Evolutionary conservation across 37 sponge, comb jelly and placozoan species (phyloP).

Genomic region (Aphrocallistes beatrix): DNA sequence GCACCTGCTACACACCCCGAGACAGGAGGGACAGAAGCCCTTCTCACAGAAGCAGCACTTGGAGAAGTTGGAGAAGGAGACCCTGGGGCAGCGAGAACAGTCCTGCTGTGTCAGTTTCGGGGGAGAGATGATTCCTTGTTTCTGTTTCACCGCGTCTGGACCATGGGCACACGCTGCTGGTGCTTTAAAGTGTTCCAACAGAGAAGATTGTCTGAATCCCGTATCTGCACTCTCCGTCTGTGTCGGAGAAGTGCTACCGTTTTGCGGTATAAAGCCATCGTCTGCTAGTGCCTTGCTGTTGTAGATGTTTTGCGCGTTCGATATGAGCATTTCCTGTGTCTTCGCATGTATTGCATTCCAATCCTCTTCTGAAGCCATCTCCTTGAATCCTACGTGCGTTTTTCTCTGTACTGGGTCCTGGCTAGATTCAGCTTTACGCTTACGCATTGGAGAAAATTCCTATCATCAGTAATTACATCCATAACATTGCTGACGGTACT

Average conservation of each 20-base stretch:
- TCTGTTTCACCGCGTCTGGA: no score
- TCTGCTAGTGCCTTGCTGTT: background rate
- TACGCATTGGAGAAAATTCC: background rate
- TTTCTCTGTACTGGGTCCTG: background rate
- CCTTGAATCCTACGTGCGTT: background rate
- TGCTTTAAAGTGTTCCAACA: background rate
- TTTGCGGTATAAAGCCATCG: background rate
- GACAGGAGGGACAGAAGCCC: background rate
- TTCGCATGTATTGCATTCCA: background rate
- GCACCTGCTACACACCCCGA: background rate
- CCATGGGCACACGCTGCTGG: background rate
- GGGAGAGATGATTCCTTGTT: background rate
- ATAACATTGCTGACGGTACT: no score
- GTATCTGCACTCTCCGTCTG: background rate
- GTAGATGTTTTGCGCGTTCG: background rate
- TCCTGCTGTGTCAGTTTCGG: background rate
- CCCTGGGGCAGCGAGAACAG: background rate
- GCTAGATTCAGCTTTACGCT: background rate
- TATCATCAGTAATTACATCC: background rate
- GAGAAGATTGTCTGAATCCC: slow-evolving; percentile 10
- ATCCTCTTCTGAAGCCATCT: background rate
- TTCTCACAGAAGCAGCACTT: background rate
- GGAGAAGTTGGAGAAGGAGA: background rate
- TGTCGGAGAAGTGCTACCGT: background rate
- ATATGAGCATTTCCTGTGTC: background rate